Evolutionary conservation across 2,113 vertebrate genomes (phyloP), one percentile per base, ranked within the genome.

Genomic region (Turnix velox): DNA sequence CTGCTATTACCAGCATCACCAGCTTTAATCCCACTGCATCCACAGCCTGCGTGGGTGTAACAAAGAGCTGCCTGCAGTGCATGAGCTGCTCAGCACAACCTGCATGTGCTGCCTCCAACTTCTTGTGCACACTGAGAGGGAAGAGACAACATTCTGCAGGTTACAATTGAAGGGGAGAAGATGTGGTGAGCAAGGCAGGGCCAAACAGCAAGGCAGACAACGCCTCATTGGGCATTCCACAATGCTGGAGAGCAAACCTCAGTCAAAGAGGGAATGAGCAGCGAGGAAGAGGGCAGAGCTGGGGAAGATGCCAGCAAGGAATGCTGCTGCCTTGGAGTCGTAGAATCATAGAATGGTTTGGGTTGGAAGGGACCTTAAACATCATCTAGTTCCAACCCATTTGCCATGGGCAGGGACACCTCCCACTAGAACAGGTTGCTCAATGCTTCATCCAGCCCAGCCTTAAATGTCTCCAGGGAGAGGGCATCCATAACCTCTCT

Each of bases 121-220:
- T 14, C 1, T 30, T 3, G 27, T 13, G 35, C 18, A 23, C 8
- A 0, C 33, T 0, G 14, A 0, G 1, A 57, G 67, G 63, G 52
- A 33, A 55, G 39, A 9, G 54, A 48, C 23, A 1, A 4, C 0
- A 2, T 24, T 39, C 79, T 28, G 8, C 55, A 17, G 46, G 5
- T 15, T 12, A 4, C n/a, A 2, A 25, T 6, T 15, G 55, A 22
- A n/a, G 7, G 1, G 8, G 81, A 62, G n/a, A 37, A 45, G 61
- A 46, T 7, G 2, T 10, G 86, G 62, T 10, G 74, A 14, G 40
- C 65, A 37, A 73, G 72, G 94, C 67, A 52, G 31, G 1, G 65
- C 78, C 58, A 37, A 14, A 15, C 48, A 3, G 54, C 27, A 2
- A 10, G 59, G 43, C 46, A 61, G 35, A 30, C 37, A 12, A 7